A percentile compares a stretch with the other conserved stretches of the same genome.
Conservation (phyloP, 2,888 invertebrate genomes). For the Mimas tiliae region DNA sequence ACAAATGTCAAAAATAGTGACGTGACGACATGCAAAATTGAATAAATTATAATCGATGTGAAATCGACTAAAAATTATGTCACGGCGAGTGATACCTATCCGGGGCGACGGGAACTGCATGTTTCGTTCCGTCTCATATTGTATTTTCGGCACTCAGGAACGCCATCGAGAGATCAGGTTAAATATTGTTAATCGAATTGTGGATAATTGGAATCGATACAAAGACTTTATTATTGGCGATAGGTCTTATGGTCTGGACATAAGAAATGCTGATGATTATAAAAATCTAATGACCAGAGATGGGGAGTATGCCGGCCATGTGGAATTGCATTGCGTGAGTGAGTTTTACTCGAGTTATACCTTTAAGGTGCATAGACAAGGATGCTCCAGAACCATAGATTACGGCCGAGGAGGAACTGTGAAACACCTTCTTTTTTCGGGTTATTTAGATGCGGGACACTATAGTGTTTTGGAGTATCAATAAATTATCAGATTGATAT, state of each 20-base stretch:
- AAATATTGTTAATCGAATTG: conserved; percentile 65
- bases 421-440: conserved; percentile 73
- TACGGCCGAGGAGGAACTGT: conserved; percentile 65
- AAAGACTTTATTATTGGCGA: conserved; percentile 76
- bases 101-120: conserved; percentile 75
- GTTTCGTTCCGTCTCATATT: conserved; percentile 70
- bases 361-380: conserved; percentile 68
- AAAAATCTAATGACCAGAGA: conserved; percentile 65
- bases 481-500: conserved; percentile 35
- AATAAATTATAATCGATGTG: conserved; percentile 26
- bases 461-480: conserved; percentile 72
- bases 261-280: conserved; percentile 57
- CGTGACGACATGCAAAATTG: not conserved
- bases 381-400: conserved; percentile 62
- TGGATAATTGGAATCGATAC: conserved; percentile 67
- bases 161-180: conserved; percentile 67
- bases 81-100: conserved; percentile 63
- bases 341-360: conserved; percentile 67
- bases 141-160: conserved; percentile 69
- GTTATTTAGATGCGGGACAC: conserved; percentile 72
- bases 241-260: conserved; percentile 60
- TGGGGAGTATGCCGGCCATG: conserved; percentile 76
- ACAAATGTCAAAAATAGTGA: conserved; percentile 16
- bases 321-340: conserved; percentile 69
- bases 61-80: conserved; percentile 49